phyloP scores from a whole-genome alignment of 2,113 vertebrate species.

The Ahaetulla prasina region DNA sequence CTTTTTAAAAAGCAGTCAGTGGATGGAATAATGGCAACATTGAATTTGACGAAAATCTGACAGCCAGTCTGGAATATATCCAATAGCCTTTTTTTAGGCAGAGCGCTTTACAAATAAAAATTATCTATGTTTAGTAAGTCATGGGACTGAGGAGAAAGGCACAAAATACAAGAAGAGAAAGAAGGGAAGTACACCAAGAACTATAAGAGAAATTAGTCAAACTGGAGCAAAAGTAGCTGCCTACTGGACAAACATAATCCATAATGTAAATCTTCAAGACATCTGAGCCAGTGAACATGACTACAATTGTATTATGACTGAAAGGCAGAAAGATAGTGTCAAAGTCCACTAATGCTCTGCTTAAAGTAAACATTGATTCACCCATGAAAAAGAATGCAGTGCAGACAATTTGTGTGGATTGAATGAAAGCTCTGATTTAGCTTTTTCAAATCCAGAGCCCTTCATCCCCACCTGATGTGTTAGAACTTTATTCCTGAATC shows the following conservation, averaged over 20 bases:
- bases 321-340: conserved; percentile 22
- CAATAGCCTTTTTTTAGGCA: neutral
- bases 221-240: neutral
- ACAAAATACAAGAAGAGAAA: neutral
- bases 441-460: neutral
- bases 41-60: neutral
- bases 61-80: neutral
- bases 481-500: neutral
- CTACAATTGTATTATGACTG: neutral
- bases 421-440: neutral
- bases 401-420: neutral
- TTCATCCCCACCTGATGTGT: neutral
- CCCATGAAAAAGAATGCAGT: neutral
- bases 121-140: conserved; percentile 11
- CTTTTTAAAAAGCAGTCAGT: neutral
- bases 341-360: conserved; percentile 22
- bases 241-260: neutral
- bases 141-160: neutral
- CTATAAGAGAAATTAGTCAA: conserved; percentile 25
- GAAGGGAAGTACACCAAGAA: neutral
- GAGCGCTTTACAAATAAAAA: neutral
- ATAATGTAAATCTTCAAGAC: conserved; percentile 14
- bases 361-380: neutral
- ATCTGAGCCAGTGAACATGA: neutral
- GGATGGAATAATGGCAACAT: neutral